Evolutionary conservation across 2,888 invertebrate species (phyloP).

Genomic region (Phortica magna): DNA sequence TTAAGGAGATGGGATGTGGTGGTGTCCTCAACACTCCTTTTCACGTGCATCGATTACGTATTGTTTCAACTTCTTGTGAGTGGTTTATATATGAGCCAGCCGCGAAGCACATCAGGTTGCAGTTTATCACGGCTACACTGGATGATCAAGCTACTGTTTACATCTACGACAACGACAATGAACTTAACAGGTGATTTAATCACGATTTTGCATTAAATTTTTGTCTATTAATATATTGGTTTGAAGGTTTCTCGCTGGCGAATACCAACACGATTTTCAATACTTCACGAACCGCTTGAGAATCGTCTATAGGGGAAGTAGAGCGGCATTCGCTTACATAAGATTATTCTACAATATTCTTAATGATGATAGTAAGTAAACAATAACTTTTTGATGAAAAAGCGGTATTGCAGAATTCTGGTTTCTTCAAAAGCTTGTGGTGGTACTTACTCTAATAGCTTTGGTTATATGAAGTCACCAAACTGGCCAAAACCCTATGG

Average conservation of each 20-base stretch:
- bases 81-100: constrained; percentile 85
- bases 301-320: too few relatives aligned
- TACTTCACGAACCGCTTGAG: too few relatives aligned
- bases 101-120: constrained; percentile 83
- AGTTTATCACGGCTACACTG: constrained; percentile 77
- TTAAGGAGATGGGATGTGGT: constrained; percentile 83
- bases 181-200: too few relatives aligned
- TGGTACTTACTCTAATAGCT: constrained; percentile 82
- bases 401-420: background rate
- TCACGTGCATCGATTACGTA: background rate
- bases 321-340: too few relatives aligned
- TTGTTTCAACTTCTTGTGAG: constrained; percentile 77
- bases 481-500: constrained; percentile 88
- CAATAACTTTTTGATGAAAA: background rate
- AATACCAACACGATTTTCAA: background rate
- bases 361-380: too few relatives aligned
- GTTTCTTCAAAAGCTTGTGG: constrained; percentile 82
- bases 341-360: too few relatives aligned
- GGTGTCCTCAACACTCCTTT: constrained; percentile 81
- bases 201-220: too few relatives aligned
- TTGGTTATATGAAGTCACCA: constrained; percentile 87
- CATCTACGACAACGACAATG: constrained; percentile 58
- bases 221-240: too few relatives aligned
- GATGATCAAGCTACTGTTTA: background rate
- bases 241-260: too few relatives aligned